Evolutionary conservation across 2,113 vertebrate genomes (phyloP), one percentile per base, ranked within the genome.

Genomic region (Chlorodrepanis virens): DNA sequence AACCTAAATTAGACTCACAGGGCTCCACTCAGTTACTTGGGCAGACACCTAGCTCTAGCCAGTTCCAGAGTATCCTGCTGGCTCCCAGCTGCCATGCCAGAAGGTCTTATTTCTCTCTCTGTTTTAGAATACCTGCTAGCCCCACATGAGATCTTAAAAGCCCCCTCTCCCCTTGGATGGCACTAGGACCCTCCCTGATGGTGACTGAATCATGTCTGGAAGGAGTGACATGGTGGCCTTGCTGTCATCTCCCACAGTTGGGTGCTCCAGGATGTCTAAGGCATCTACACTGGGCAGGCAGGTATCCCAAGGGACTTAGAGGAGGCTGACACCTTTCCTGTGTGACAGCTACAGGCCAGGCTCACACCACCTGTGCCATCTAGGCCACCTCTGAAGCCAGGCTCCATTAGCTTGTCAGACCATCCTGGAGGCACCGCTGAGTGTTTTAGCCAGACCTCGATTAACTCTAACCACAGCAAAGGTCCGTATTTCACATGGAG

Each of bases 101-200:
- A 76, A 64, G 15, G 35, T 29, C 2, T 0, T 47, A 59, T 52
- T 72, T 69, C 27, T 65, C 33, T 57, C 40, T 6, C 33, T 33
- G 16, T 20, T 82, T 82, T 44, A 75, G 74, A 31, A 12, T 20
- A 93, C 3, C 31, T 94, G 29, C 24, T 71, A 89, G 53, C 5
- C 23, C 18, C 37, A 59, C 0, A 0, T 1, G 0, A 7, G 10
- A 12, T 63, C 35, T 45, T 45, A 37, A 1, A 1, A 45, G 37
- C 12, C 35, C 19, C 35, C 40, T 79, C 64, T 31, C 24, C 57
- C 25, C 11, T 42, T 33, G 64, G 27, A 68, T 24, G 53, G 14
- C 76, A 86, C 11, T 10, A 42, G 49, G 4, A 88, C 5, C 13
- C 70, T 44, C 12, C 1, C 1, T 10, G 17, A 76, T 8, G 18